Evolutionary conservation across 2,888 invertebrate species (phyloP), one percentile per base, ranked within the genome.

Genomic region (Athetis lepigone): DNA sequence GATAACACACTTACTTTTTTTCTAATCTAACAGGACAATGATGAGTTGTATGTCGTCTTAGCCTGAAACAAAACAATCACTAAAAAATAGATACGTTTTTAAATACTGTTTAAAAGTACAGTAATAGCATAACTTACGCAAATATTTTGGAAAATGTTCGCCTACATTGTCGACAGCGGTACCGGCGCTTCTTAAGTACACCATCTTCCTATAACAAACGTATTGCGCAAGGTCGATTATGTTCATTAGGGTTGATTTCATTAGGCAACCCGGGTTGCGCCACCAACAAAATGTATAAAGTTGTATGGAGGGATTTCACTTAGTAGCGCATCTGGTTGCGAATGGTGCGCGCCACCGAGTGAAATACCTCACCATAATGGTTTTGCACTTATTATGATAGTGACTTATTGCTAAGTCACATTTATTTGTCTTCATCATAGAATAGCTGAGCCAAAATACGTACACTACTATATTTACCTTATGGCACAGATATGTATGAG

Each of bases 91-190:
- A 2, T 25, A 0, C n/a, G n/a, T 21, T 45, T 19, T 8, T n/a
- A 13, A 9, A 23, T 0, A 16, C 8, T 4, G 1, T 29, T n/a
- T 16, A 6, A 7, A 6, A 11, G 3, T 25, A 16, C 19, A 49
- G 27, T 2, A 8, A 40, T 39, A 29, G 9, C n/a, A 16, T 13
- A 36, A 1, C 87, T 89, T 79, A 91, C 91, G 89, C 82, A 62
- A 86, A 90, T 25, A 89, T 58, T 69, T 86, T 86, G 21, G 84
- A 72, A 64, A 89, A 91, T 2, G 82, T 80, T 23, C 81, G 76
- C 23, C 75, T 71, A 68, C 91, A 92, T 42, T 87, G 71, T 2
- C 79, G 79, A 69, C 92, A 92, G 8, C 86, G 84, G 46, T 88
- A 85, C 8, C 83, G 75, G 18, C 77, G 75, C 36, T 71, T 77